Evolutionary conservation across 2,113 vertebrate genomes (phyloP).

Genomic region (Grammatotria lemairii): DNA sequence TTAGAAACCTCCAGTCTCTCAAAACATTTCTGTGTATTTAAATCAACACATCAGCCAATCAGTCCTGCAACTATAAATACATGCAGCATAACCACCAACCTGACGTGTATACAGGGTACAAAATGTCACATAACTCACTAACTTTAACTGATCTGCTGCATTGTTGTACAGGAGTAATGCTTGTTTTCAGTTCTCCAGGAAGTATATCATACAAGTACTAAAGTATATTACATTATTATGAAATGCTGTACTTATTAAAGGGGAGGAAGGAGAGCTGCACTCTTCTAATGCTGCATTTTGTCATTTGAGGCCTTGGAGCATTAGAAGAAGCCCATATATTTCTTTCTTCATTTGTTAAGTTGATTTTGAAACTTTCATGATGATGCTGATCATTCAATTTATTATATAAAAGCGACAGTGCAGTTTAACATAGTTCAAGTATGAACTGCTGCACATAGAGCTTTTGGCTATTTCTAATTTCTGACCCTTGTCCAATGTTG

Average conservation of each 20-base stretch:
- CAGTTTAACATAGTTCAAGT: neutral
- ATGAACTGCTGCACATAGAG: neutral
- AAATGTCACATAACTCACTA: neutral
- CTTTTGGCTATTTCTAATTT: rapidly evolving
- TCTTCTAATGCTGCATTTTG: neutral
- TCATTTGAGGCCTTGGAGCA: neutral
- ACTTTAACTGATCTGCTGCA: neutral
- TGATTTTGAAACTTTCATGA: neutral
- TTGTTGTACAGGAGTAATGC: neutral
- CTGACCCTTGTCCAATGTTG: rapidly evolving
- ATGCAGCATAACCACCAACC: neutral
- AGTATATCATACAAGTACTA: neutral
- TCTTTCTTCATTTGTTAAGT: neutral
- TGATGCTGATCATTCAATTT: neutral
- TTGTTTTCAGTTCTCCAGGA: neutral
- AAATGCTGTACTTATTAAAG: neutral
- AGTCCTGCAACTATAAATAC: neutral
- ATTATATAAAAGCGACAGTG: neutral
- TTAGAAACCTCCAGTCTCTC: neutral
- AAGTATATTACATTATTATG: neutral
- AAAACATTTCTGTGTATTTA: neutral
- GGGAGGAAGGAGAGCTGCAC: neutral
- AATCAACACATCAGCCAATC: neutral
- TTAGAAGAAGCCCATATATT: neutral
- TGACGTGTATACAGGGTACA: rapidly evolving